Evolutionary conservation across 2,113 vertebrate genomes (phyloP).

Genomic region (Melanocharis versteri): DNA sequence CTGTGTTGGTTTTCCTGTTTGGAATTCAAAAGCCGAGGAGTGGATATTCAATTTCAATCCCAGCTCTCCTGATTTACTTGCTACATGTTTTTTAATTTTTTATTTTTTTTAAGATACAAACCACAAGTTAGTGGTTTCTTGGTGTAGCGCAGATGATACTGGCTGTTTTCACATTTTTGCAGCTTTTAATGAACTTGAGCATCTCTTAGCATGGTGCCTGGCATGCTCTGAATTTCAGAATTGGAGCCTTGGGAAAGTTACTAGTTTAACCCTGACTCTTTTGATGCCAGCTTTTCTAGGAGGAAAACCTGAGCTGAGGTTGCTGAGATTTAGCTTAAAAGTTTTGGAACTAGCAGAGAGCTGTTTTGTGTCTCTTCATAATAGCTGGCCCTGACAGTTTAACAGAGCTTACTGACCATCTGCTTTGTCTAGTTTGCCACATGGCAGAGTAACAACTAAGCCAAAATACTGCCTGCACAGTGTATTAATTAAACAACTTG

Average conservation of each 20-base stretch:
- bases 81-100: too few relatives aligned
- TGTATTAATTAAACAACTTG: slow-evolving; percentile 28
- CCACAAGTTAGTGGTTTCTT: not conserved
- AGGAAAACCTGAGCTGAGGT: not conserved
- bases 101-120: not conserved
- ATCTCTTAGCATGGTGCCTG: not conserved
- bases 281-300: not conserved
- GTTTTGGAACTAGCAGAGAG: not conserved
- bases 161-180: not conserved
- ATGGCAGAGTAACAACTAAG: slow-evolving; percentile 53
- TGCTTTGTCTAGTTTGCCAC: slow-evolving; percentile 71
- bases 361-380: slow-evolving; percentile 19
- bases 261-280: not conserved
- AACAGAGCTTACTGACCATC: slow-evolving; percentile 69
- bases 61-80: not conserved
- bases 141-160: not conserved
- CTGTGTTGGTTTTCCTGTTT: not conserved
- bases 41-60: not conserved
- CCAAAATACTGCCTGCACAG: slow-evolving; percentile 44
- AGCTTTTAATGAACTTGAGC: not conserved
- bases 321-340: slow-evolving; percentile 15
- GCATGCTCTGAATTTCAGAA: not conserved
- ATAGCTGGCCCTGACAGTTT: slow-evolving; percentile 51
- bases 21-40: not conserved
- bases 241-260: not conserved